phyloP scores from a whole-genome alignment of 2,113 vertebrate genomes.

The Pycnonotus jocosus region DNA sequence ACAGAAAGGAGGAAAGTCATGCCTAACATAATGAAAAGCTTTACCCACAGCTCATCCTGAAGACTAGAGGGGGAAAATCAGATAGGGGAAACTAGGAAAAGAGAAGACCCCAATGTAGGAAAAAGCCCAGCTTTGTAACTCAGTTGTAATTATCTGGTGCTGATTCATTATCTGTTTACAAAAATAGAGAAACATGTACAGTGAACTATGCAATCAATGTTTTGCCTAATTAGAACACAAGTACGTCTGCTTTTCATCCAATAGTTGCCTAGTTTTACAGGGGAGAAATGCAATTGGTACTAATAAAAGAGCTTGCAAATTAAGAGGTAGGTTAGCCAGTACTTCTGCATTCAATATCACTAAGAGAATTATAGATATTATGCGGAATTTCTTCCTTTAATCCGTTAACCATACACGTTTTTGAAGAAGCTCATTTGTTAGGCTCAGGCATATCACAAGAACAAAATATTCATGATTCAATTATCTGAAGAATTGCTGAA shows the following conservation, averaged over 20 bases:
- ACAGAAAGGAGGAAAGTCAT: not conserved
- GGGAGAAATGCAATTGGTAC: not conserved
- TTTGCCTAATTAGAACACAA: not conserved
- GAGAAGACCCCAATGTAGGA: not conserved
- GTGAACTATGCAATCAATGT: not conserved
- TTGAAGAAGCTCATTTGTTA: constrained; percentile 9
- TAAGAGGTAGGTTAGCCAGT: not conserved
- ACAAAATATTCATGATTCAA: not conserved
- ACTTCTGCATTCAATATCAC: not conserved
- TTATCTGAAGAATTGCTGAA: not conserved
- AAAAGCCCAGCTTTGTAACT: not conserved
- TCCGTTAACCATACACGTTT: not conserved
- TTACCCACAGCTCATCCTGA: not conserved
- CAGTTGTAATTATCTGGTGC: not conserved
- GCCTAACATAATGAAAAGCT: not conserved
- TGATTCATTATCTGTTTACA: constrained; percentile 9
- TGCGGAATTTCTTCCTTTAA: not conserved
- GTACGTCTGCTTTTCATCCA: not conserved
- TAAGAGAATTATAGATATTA: not conserved
- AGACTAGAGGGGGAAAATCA: not conserved
- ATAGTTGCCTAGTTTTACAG: not conserved
- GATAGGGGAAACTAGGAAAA: not conserved
- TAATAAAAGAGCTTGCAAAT: not conserved
- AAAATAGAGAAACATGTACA: not conserved
- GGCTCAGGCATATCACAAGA: not conserved